Evolutionary conservation across 2,888 invertebrate genomes (phyloP).

Genomic region (Malacosoma neustria): DNA sequence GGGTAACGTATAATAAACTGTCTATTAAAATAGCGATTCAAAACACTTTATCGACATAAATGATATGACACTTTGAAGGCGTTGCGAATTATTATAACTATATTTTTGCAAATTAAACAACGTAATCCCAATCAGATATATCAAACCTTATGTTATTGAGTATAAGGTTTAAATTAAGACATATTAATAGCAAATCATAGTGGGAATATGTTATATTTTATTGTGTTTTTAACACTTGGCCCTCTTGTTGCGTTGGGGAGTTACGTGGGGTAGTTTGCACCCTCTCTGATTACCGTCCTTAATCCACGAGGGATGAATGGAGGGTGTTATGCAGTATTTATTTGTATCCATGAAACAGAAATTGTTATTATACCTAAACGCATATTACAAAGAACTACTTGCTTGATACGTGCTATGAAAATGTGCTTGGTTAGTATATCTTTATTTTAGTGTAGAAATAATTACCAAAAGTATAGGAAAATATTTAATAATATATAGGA

Average conservation of each 20-base stretch:
- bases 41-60: constrained; percentile 44
- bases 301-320: constrained; percentile 59
- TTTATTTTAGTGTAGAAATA: no score
- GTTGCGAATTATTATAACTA: constrained; percentile 61
- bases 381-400: no score
- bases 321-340: constrained; percentile 30
- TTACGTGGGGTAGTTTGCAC: constrained; percentile 54
- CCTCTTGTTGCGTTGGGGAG: constrained; percentile 42
- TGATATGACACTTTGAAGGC: constrained; percentile 73
- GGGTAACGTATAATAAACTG: constrained; percentile 7
- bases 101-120: constrained; percentile 13
- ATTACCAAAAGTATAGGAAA: no score
- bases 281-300: constrained; percentile 69
- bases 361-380: no score
- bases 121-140: background rate
- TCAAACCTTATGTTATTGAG: background rate
- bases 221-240: constrained; percentile 71
- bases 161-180: constrained; percentile 6
- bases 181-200: constrained; percentile 7
- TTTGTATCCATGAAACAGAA: no score
- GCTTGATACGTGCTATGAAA: no score
- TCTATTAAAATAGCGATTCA: constrained; percentile 23
- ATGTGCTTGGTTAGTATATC: no score
- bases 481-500: no score
- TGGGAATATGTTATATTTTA: constrained; percentile 51